Conservation (phyloP, 2,888 invertebrate genomes). For the Caenorhabditis sinica region DNA sequence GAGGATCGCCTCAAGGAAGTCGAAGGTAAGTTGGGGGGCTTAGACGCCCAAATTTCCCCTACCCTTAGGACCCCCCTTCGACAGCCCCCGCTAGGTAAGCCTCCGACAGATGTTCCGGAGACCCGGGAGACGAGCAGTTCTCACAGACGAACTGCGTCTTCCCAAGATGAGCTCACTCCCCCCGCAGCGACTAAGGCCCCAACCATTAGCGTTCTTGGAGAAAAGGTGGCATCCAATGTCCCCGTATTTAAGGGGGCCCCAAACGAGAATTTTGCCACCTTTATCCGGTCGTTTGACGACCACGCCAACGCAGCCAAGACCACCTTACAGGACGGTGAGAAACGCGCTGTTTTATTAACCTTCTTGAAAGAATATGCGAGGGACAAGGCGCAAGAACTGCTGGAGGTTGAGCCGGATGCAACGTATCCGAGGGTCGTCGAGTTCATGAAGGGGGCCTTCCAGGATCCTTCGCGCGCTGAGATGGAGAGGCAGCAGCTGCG, state of each 20-base stretch:
- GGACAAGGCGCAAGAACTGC: neutral
- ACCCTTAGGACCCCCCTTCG: no score
- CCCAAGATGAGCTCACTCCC: neutral
- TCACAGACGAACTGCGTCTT: no score
- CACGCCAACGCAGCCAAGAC: neutral
- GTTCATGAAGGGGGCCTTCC: neutral
- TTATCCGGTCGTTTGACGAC: no score
- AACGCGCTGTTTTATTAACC: neutral
- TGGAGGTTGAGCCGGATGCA: no score
- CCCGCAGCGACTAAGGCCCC: neutral
- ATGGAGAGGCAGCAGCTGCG: neutral
- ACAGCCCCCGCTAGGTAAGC: no score
- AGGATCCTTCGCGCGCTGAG: conserved; percentile 26
- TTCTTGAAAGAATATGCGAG: no score
- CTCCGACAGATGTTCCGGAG: no score
- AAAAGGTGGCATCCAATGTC: neutral
- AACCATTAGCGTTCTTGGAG: neutral
- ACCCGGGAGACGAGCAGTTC: no score
- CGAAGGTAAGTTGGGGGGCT: no score
- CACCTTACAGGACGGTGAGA: neutral
- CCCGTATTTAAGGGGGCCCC: neutral
- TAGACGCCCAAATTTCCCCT: no score
- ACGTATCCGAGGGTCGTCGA: no score
- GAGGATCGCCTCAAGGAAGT: neutral
- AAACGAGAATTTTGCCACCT: no score